Evolutionary conservation across 1,140 invertebrate genomes (phyloP), one percentile per base, ranked within the genome.

Genomic region (Sycophaga agraensis): DNA sequence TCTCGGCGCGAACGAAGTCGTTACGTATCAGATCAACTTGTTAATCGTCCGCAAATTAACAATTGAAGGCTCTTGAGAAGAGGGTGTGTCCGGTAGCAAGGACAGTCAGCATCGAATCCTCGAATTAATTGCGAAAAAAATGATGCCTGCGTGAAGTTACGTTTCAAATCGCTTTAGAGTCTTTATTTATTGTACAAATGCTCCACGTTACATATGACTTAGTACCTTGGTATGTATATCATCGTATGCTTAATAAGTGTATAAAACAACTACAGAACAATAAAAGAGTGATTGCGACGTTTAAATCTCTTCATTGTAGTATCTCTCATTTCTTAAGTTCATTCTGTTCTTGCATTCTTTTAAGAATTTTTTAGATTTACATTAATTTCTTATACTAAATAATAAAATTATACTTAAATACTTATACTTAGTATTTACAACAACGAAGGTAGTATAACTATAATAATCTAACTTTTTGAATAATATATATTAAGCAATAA

Each of bases 131-230:
- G 37, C 11, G 8, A 46, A 16, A 28, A 55, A n/a, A n/a, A n/a
- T n/a, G n/a, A n/a, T n/a, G n/a, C 65, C 53, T 48, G 59, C 54
- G 59, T 64, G 60, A 66, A 54, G 65, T 71, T 73, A 63, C 60
- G 67, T 71, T 59, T 71, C 69, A 65, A 67, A 70, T 68, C 58
- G 66, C 65, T 71, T 68, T 69, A 71, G 62, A 73, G 66, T 71
- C 57, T 73, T 73, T 73, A 71, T 71, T 73, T 73, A 70, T 70
- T 70, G 69, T 73, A 69, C 70, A 63, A 70, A 64, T 59, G 65
- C 70, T 69, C 57, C 57, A 66, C 63, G 65, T 66, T 63, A 60
- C n/a, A n/a, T 11, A 61, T 48, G 40, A 68, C 66, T 60, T 67
- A 67, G 66, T 70, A 72, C 64, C 58, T 69, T 65, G 62, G 65